These are phyloP conservation scores for Hyphantria cunea DNA, from an alignment of 1,140 invertebrate genomes.

Conservation along the genomic window DNA sequence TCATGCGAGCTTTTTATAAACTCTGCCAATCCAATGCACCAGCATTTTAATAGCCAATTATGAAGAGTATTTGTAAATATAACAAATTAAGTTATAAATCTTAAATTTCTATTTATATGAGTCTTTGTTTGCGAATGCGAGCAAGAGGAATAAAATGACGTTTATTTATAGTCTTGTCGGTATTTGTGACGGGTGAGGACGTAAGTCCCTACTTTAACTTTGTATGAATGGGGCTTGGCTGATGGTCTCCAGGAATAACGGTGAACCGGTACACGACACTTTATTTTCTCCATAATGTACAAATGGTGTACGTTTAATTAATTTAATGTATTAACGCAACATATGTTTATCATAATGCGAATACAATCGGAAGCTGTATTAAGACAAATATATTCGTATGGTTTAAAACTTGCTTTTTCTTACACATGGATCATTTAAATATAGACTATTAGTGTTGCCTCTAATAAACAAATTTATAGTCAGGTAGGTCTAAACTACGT, in stretches of 20 bases:
- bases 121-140: conserved; percentile 10
- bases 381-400: not conserved
- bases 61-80: conserved; percentile 3
- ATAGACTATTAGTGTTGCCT: no score
- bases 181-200: conserved; percentile 18
- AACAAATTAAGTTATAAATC: conserved; percentile 14
- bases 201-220: conserved; percentile 5
- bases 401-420: not conserved
- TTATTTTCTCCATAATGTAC: not conserved
- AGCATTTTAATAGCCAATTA: no score
- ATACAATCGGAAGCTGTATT: no score
- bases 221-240: conserved; percentile 21
- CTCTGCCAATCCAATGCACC: no score
- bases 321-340: not conserved
- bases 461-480: no score
- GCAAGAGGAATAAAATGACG: conserved; percentile 21
- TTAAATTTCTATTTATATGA: conserved; percentile 10
- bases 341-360: no score
- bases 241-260: conserved; percentile 22
- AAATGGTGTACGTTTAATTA: not conserved
- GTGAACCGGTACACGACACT: conserved; percentile 9
- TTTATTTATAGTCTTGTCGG: conserved; percentile 27
- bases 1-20: no score
- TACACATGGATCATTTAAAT: no score
- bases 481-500: no score